Evolutionary conservation across 2,113 vertebrate species (phyloP), one percentile per base, ranked within the genome.

Genomic region (Sakesphorus luctuosus): DNA sequence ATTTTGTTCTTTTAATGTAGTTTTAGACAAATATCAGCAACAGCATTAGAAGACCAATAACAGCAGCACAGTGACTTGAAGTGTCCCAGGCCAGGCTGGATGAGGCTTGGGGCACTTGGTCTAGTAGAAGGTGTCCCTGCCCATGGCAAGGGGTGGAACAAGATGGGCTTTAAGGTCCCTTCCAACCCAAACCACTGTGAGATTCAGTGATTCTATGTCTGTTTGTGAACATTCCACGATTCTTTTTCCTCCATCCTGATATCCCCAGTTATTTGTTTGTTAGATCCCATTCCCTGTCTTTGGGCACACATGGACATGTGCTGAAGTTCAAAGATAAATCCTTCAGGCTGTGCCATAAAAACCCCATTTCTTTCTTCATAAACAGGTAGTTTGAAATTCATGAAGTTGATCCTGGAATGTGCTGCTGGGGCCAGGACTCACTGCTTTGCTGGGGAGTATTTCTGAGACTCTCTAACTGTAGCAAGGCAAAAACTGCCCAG

Each of bases 241-340:
- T 21, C 26, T 23, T 38, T n/a, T 43, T 52, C 56, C 50, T 35
- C 1, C 21, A 18, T 11, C 16, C 31, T 11, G 31, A 3, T 6
- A 29, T 47, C 35, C 46, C 18, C 62, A 52, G 43, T 5, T 35
- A 4, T 19, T 38, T 61, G 16, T 52, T 40, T 28, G 18, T 26
- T 23, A 31, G 56, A 6, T 33, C 26, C 26, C 15, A 28, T 5
- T 9, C 0, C 7, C 15, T 49, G 8, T 6, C 7, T 31, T 28
- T 9, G 40, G 24, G 8, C 50, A 38, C 36, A 25, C 38, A 29
- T 0, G 2, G 1, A 1, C 16, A n/a, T 29, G 29, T 59, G 36
- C 19, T 81, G 43, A 61, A 31, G 35, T 31, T 81, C 78, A 63
- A 43, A 84, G 40, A 28, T 2, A 47, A 91, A 55, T 28, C 15